Evolutionary conservation across 2,888 invertebrate genomes (phyloP).

Genomic region (Bellardia pandia): DNA sequence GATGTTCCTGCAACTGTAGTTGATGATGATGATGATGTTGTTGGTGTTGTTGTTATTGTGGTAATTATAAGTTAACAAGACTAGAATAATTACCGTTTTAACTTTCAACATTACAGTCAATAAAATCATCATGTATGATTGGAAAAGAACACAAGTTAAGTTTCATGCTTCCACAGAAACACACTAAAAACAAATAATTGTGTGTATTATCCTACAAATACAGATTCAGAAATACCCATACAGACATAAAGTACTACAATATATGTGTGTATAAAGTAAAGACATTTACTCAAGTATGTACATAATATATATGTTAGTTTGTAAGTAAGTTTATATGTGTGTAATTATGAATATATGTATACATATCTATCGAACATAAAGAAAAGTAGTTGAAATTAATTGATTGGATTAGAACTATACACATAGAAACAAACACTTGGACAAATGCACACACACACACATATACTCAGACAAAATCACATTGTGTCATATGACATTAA

Average conservation of each 20-base stretch:
- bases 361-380: conserved; percentile 45
- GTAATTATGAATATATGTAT: conserved; percentile 23
- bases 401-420: conserved; percentile 72
- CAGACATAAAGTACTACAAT: neutral
- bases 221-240: neutral
- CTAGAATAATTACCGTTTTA: conserved; percentile 68
- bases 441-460: neutral
- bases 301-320: neutral
- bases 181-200: conserved; percentile 6
- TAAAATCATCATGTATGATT: conserved; percentile 65
- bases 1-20: neutral
- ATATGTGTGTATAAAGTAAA: neutral
- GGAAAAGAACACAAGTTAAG: conserved; percentile 50
- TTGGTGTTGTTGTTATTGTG: conserved; percentile 10
- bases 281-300: neutral
- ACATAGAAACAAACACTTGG: conserved; percentile 6
- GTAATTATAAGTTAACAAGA: conserved; percentile 54
- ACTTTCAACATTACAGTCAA: conserved; percentile 68
- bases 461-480: conserved; percentile 24
- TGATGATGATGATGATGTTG: neutral
- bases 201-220: neutral
- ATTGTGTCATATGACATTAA: conserved; percentile 50
- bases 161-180: conserved; percentile 14
- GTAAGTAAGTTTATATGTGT: neutral
- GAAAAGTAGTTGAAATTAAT: conserved; percentile 73